Base-by-base conservation (phyloP, 2,797 vertebrate species). In the Pangasius macronema region DNA sequence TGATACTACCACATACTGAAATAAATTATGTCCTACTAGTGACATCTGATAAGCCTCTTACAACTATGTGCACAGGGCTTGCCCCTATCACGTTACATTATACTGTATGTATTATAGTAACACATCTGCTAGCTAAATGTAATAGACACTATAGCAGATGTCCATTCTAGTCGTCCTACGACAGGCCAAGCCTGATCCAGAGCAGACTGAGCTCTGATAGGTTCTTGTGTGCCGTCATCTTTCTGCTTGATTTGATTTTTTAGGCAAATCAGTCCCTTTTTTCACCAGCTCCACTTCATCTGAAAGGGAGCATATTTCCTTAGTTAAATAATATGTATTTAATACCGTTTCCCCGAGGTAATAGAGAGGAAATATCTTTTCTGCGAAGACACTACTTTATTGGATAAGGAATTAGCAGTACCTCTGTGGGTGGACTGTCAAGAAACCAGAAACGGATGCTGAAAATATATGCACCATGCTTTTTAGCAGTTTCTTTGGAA, bases 271-370 rank as follows among this genome's bases (percentile, higher is more conserved):
- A 77, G 49, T 39, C 82, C 22, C 30, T 59, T 68, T 86, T 81
- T 80, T 68, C 81, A 57, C 49, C 81, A 85, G 46, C 51, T 83
- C 59, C 57, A 67, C 57, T 81, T 63, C 75, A 67, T 68, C 83
- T 83, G 49, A 59, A 77, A 82, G 39, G 70, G 72, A 79, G 57
- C 87, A 57, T 5, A 75, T 88, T 87, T 83, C 77, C 67, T 70
- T 51, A 76, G 36, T 82, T 88, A 91, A 91, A 86, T 85, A 90
- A 89, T 87, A 86, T 85, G 53, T 72, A 57, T 90, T 89, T 89
- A 86, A 90, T 89, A 83, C 86, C n/a, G 67, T 84, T 61, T 82
- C 84, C 53, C 75, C 84, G 86, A 76, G 67, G 76, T 63, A 16
- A 82, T 57, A 82, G 81, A 89, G 85, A 89, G 77, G 84, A 85